These are phyloP conservation scores for Micromys minutus DNA, from an alignment of 2,113 vertebrate species.

Conservation along the genomic window DNA sequence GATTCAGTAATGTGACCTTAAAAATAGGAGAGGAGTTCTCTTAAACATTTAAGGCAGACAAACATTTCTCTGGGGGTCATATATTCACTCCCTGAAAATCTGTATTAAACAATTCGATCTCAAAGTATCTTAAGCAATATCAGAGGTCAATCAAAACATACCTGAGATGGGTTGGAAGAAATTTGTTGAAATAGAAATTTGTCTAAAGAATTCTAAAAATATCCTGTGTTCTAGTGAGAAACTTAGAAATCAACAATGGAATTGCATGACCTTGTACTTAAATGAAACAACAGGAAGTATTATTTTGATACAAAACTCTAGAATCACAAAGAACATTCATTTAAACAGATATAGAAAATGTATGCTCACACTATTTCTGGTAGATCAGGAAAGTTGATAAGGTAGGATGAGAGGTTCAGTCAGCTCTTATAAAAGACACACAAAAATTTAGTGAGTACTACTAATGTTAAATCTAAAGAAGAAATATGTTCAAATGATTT, in stretches of 20 bases:
- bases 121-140: neutral
- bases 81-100: neutral
- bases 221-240: too few species aligned
- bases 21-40: neutral
- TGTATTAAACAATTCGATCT: neutral
- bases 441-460: neutral
- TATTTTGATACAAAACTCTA: neutral
- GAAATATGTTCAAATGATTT: neutral
- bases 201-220: neutral
- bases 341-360: accelerated
- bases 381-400: neutral
- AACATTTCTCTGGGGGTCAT: neutral
- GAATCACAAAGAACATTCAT: neutral
- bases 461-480: neutral
- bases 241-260: neutral
- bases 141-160: neutral
- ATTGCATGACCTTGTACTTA: neutral
- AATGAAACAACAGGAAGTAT: neutral
- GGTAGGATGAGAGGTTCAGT: neutral
- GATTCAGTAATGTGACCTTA: neutral
- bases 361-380: neutral
- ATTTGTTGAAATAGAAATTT: neutral
- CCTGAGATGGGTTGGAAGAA: neutral
- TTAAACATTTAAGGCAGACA: neutral
- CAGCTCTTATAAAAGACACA: neutral